Base-by-base conservation (phyloP, 2,797 vertebrate genomes). In the Chelmon rostratus region DNA sequence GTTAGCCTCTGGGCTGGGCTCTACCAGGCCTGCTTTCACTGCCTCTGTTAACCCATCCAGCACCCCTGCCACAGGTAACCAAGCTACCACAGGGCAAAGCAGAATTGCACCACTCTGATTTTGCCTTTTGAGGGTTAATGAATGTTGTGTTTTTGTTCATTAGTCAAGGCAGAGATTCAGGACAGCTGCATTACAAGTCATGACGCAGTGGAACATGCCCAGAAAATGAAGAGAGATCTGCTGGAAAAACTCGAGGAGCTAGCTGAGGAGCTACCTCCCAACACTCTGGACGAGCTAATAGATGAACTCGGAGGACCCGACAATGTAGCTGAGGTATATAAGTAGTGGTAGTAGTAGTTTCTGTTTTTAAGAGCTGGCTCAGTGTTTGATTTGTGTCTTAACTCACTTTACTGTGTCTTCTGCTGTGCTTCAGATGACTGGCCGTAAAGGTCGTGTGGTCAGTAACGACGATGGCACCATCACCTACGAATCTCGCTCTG, bases 381-480 rank as follows among this genome's bases (percentile, higher is more conserved):
- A 25, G 16, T 54, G 18, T 74, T 52, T 33, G 23, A 0, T 58
- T 44, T 37, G 3, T 19, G 6, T 49, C 5, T 47, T 1, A 25
- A 53, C n/a, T 28, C 4, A n/a, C 9, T 49, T 61, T 19, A 2
- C 10, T 46, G 9, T 54, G 37, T 23, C 19, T 15, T 69, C 1
- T 0, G 6, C 35, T 74, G 18, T 49, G n/a, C 65, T 68, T 5
- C 82, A 99, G 98, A 99, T 99, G 98, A 99, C 98, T 0, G 98
- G 98, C 1, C 96, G 98, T 33, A 99, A 99, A 87, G 98, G 98
- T 3, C 95, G 98, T 3, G 98, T 99, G 19, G 98, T 99, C 70
- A 99, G 97, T 78, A 99, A 99, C 0, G 98, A 99, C 1, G 98
- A 99, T 2, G 98, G 98, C 89, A 98, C 96, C 93, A 99, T 99